Percentiles rank a stretch among this genome's conserved stretches.
phyloP scores from a whole-genome alignment of 2,113 vertebrate species.

The Myrmecophaga tridactyla region DNA sequence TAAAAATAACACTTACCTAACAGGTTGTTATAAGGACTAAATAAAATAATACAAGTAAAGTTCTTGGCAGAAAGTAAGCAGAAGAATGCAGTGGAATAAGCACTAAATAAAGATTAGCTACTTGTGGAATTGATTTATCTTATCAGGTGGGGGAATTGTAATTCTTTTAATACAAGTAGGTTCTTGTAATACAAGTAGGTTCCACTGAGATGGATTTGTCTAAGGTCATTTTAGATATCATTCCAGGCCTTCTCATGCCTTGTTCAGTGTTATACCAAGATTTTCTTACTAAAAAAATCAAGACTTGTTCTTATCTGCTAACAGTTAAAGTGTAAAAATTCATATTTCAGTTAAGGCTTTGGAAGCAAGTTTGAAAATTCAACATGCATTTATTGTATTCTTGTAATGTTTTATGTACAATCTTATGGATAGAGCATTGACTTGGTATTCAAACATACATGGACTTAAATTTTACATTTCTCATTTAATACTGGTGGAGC shows the following conservation, averaged over 20 bases:
- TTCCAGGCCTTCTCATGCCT: neutral
- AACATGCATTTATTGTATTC: neutral
- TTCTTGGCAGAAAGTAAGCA: neutral
- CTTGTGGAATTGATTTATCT: conserved; percentile 25
- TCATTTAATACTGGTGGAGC: neutral
- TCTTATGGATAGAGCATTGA: neutral
- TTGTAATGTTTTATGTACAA: neutral
- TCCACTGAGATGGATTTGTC: neutral
- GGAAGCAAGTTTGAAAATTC: conserved; percentile 17
- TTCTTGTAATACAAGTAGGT: conserved; percentile 1
- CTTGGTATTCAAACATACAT: conserved; percentile 29
- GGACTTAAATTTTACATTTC: conserved; percentile 41
- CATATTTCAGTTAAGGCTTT: neutral
- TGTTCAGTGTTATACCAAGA: neutral
- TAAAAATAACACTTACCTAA: conserved; percentile 27
- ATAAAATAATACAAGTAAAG: conserved; percentile 3
- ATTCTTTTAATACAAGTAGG: conserved; percentile 23
- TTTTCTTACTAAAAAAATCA: conserved; percentile 26
- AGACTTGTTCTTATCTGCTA: neutral
- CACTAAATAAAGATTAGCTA: conserved; percentile 3
- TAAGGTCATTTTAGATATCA: neutral
- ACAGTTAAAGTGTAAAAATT: conserved; percentile 12
- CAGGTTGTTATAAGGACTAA: neutral
- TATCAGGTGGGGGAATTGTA: neutral
- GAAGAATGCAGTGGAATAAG: neutral